Conservation (phyloP, 2,888 invertebrate genomes). For the Microdon myrmicae region DNA sequence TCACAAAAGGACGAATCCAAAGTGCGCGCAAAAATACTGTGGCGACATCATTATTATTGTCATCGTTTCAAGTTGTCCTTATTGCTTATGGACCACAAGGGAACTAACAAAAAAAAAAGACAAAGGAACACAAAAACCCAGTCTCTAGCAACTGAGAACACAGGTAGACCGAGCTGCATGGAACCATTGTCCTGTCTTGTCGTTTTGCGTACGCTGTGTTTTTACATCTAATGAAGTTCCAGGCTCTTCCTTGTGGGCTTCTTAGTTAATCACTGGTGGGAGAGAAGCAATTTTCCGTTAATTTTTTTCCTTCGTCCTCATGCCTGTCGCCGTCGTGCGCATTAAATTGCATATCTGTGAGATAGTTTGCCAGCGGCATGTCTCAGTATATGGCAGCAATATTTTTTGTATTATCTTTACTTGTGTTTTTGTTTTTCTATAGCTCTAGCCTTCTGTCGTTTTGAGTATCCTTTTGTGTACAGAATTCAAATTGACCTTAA, state of each 20-base stretch:
- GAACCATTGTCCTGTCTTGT: conserved; percentile 21
- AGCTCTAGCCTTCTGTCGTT: conserved; percentile 1
- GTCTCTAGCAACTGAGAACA: no score
- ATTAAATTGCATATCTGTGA: conserved; percentile 36
- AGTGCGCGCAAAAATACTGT: conserved; percentile 37
- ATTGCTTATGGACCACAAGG: conserved; percentile 11
- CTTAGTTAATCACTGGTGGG: conserved; percentile 16
- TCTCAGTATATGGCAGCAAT: no score
- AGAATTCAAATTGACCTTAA: conserved; percentile 45
- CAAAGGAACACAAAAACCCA: not conserved
- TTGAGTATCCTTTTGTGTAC: conserved; percentile 9
- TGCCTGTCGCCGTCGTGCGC: conserved; percentile 3
- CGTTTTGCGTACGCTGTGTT: conserved; percentile 41
- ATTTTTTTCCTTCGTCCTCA: not conserved
- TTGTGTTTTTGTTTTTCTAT: conserved; percentile 4
- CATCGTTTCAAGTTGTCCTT: conserved; percentile 47
- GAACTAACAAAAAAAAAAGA: conserved; percentile 1
- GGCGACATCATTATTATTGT: conserved; percentile 51
- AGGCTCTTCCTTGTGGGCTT: conserved; percentile 20
- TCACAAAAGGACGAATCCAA: conserved; percentile 44
- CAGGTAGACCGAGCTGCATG: conserved; percentile 3
- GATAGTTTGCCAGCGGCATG: conserved; percentile 32
- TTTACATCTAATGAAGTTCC: conserved; percentile 49
- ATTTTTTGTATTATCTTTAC: no score
- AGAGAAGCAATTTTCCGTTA: conserved; percentile 1